Conservation (phyloP, 35 echinoderm and acorn worm genomes). For the Apostichopus californicus region DNA sequence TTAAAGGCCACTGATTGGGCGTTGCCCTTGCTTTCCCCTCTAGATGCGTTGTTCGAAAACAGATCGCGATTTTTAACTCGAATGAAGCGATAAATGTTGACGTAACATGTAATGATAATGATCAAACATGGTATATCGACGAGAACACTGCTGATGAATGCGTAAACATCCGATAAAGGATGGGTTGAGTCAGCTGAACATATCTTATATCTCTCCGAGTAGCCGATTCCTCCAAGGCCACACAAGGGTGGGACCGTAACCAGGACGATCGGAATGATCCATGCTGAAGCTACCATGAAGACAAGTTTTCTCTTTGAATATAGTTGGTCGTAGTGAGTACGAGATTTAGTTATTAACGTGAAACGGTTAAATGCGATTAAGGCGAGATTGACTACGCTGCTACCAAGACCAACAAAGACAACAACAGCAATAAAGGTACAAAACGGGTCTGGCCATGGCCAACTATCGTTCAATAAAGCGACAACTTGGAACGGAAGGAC, state of each 20-base stretch:
- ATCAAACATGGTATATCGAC: slow-evolving; percentile 58
- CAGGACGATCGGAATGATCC: slow-evolving; percentile 62
- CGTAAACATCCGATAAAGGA: slow-evolving; percentile 45
- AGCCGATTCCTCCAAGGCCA: slow-evolving; percentile 65
- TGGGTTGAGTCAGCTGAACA: slow-evolving; percentile 58
- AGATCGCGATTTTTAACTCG: background rate
- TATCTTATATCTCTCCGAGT: slow-evolving; percentile 68
- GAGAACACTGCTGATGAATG: slow-evolving; percentile 55
- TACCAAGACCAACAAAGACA: slow-evolving; percentile 39
- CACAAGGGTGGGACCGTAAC: slow-evolving; percentile 29
- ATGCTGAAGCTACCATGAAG: slow-evolving; percentile 61
- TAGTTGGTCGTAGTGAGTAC: slow-evolving; percentile 46
- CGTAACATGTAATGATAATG: slow-evolving; percentile 68
- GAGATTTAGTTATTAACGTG: slow-evolving; percentile 65
- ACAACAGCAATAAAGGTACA: slow-evolving; percentile 62
- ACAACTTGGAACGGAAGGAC: slow-evolving; percentile 44
- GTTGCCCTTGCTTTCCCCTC: too few relatives aligned
- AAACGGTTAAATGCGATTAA: slow-evolving; percentile 76
- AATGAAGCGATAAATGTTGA: slow-evolving; percentile 59
- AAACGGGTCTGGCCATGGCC: slow-evolving; percentile 55
- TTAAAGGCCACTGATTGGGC: slow-evolving; percentile 3
- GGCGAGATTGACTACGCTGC: slow-evolving; percentile 59
- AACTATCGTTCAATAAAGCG: slow-evolving; percentile 57
- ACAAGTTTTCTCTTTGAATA: slow-evolving; percentile 63
- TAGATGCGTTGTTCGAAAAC: background rate